phyloP scores from a whole-genome alignment of 1,140 invertebrate species.

The Acyrthosiphon pisum region DNA sequence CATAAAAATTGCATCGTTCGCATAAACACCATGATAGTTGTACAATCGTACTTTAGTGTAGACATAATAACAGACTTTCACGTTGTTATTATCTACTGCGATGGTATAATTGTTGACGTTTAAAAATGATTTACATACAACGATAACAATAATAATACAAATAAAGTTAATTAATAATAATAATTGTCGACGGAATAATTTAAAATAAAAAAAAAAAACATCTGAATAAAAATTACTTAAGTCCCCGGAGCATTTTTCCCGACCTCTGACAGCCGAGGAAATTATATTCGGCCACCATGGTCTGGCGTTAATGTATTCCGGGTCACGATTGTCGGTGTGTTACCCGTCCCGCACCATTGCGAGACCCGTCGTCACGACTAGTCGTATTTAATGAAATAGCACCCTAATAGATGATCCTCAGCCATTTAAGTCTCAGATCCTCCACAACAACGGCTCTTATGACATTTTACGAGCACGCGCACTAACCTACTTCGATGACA shows the following conservation, averaged over 20 bases:
- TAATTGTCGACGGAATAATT: background rate
- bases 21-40: background rate
- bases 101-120: background rate
- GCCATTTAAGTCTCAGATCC: background rate
- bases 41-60: background rate
- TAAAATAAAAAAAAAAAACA: background rate
- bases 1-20: background rate
- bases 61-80: background rate
- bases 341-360: background rate
- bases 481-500: background rate
- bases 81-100: background rate
- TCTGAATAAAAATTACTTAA: background rate
- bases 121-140: background rate
- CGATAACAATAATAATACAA: background rate
- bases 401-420: conserved; percentile 22
- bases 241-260: background rate
- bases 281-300: conserved; percentile 25
- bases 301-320: conserved; percentile 50
- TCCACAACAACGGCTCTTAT: background rate
- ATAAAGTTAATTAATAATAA: background rate
- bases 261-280: background rate
- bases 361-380: background rate
- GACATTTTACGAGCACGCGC: background rate
- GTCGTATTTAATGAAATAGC: conserved; percentile 38
- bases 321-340: conserved; percentile 37